A percentile compares a stretch with the other conserved stretches of the same genome.
phyloP scores from a whole-genome alignment of 2,113 vertebrate genomes.

The Strigops habroptila region DNA sequence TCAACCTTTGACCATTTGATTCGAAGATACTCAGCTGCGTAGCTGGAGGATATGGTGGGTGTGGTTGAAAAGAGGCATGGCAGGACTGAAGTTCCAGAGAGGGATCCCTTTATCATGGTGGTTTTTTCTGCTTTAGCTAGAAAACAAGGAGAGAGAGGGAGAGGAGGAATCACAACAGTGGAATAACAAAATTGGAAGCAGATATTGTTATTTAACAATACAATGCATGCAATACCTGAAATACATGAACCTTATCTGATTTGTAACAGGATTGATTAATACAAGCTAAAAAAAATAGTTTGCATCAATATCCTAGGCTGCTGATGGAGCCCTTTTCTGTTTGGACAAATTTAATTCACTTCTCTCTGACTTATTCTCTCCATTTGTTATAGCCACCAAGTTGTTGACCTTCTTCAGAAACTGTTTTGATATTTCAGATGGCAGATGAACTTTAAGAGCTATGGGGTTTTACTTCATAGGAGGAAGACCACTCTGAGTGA shows the following conservation, averaged over 20 bases:
- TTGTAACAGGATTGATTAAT: not conserved
- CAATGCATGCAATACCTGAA: not conserved
- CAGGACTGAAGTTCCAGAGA: constrained; percentile 87
- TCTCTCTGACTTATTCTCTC: not conserved
- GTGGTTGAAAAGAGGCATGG: constrained; percentile 90
- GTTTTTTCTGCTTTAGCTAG: constrained; percentile 71
- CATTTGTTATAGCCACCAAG: not conserved
- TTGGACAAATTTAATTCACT: not conserved
- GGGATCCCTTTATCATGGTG: constrained; percentile 79
- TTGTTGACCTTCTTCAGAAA: not conserved
- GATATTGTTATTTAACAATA: not conserved
- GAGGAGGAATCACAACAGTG: not conserved
- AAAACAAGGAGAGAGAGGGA: not conserved
- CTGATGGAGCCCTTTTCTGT: fast-evolving
- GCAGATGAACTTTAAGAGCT: not conserved
- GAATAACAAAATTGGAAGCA: not conserved
- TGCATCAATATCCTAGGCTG: not conserved
- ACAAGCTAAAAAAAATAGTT: not conserved
- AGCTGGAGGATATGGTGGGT: constrained; percentile 80
- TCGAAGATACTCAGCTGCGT: constrained; percentile 81
- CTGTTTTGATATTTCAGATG: not conserved
- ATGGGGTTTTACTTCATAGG: not conserved
- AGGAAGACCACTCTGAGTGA: not conserved
- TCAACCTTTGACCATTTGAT: constrained; percentile 97
- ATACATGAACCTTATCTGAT: not conserved